A percentile compares a stretch with the other conserved stretches of the same genome.
Evolutionary conservation across 2,113 vertebrate genomes (phyloP).

Genomic region (Litocranius walleri): DNA sequence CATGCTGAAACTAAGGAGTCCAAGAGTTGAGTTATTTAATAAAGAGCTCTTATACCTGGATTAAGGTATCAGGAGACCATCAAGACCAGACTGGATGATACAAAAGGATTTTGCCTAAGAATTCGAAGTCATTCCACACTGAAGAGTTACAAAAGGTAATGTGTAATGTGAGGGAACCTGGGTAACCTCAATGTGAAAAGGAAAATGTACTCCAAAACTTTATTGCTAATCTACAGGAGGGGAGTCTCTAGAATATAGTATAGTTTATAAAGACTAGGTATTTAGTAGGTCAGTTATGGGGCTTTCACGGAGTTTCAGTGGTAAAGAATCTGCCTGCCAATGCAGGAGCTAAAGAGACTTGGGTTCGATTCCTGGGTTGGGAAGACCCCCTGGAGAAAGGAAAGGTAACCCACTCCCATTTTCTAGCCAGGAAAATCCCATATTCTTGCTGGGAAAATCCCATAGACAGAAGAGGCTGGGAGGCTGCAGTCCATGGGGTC

Average conservation of each 20-base stretch:
- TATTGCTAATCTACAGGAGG: background rate
- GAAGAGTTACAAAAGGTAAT: slow-evolving; percentile 38
- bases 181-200: background rate
- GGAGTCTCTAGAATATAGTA: background rate
- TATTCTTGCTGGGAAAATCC: background rate
- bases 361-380: background rate
- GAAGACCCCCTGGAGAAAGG: background rate
- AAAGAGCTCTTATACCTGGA: background rate
- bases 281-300: background rate
- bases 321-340: background rate
- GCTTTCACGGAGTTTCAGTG: background rate
- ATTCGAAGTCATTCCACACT: background rate
- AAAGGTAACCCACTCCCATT: background rate
- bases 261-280: background rate
- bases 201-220: background rate
- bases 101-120: background rate
- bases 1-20: background rate
- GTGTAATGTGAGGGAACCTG: background rate
- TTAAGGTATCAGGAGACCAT: slow-evolving; percentile 41
- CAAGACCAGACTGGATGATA: background rate
- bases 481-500: background rate
- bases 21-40: background rate
- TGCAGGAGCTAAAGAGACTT: background rate
- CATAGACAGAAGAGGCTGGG: background rate
- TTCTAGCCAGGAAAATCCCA: background rate